Conservation (phyloP, 2,797 vertebrate species). For the Galagoides demidoff region DNA sequence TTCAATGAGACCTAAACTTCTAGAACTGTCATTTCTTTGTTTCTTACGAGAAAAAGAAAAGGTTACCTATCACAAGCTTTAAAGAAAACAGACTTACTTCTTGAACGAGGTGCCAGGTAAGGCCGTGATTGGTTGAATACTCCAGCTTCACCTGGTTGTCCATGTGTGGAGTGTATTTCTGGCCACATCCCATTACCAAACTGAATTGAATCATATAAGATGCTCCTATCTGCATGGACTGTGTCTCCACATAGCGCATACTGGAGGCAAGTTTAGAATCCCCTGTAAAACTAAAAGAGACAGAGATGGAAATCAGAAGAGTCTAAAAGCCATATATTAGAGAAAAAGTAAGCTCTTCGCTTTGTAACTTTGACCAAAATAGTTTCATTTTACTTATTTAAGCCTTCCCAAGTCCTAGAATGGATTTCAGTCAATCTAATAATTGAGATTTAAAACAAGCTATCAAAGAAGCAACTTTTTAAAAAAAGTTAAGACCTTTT, state of each 20-base stretch:
- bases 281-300: conserved; percentile 94
- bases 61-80: neutral
- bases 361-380: neutral
- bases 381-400: conserved; percentile 40
- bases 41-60: conserved; percentile 15
- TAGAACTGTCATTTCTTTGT: conserved; percentile 3
- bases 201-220: conserved; percentile 99
- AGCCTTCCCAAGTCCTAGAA: conserved; percentile 1
- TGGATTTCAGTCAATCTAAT: conserved; percentile 1
- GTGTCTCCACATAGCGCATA: conserved; percentile 98
- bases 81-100: conserved; percentile 89
- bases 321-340: neutral
- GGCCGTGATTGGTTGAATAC: conserved; percentile 98
- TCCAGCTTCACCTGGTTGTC: conserved; percentile 98
- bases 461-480: neutral
- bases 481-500: neutral
- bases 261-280: conserved; percentile 95
- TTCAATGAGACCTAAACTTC: conserved; percentile 7
- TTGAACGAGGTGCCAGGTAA: conserved; percentile 99
- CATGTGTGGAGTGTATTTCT: conserved; percentile 94
- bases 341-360: neutral
- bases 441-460: conserved; percentile 40
- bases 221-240: conserved; percentile 98
- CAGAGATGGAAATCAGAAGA: conserved; percentile 67
- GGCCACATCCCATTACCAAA: conserved; percentile 97